Percentiles rank a stretch among this genome's conserved stretches.
phyloP scores from a whole-genome alignment of 2,888 invertebrate genomes.

The Stegophylla sp. region DNA sequence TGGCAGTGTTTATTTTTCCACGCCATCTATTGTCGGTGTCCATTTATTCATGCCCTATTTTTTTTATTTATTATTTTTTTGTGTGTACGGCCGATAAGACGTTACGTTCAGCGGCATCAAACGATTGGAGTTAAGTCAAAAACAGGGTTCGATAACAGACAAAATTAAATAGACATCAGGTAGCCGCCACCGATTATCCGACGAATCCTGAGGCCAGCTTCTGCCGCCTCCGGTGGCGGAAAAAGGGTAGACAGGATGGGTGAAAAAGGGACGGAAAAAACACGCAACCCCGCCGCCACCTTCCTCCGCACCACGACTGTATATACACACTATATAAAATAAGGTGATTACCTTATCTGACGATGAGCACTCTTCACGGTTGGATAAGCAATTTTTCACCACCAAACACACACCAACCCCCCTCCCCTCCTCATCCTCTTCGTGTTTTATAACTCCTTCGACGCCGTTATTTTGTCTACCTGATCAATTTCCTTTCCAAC shows the following conservation, averaged over 20 bases:
- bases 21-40: conserved; percentile 33
- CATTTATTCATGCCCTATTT: conserved; percentile 27
- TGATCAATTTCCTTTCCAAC: conserved; percentile 47
- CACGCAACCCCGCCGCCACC: background rate
- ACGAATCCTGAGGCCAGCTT: conserved; percentile 1
- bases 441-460: conserved; percentile 46
- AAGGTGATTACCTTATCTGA: conserved; percentile 59
- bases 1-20: conserved; percentile 40
- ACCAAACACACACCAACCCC: conserved; percentile 36
- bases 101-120: conserved; percentile 6
- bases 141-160: conserved; percentile 19
- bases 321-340: conserved; percentile 35
- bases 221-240: background rate
- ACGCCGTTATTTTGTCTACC: conserved; percentile 45
- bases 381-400: conserved; percentile 60
- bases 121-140: conserved; percentile 29
- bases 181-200: conserved; percentile 26
- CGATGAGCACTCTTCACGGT: conserved; percentile 60
- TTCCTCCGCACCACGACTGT: background rate
- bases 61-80: conserved; percentile 18
- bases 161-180: conserved; percentile 53
- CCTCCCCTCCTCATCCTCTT: background rate
- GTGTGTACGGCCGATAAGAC: conserved; percentile 22
- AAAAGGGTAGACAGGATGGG: background rate
- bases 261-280: conserved; percentile 33